Conservation (phyloP, 2,888 invertebrate genomes). For the Timema podura region DNA sequence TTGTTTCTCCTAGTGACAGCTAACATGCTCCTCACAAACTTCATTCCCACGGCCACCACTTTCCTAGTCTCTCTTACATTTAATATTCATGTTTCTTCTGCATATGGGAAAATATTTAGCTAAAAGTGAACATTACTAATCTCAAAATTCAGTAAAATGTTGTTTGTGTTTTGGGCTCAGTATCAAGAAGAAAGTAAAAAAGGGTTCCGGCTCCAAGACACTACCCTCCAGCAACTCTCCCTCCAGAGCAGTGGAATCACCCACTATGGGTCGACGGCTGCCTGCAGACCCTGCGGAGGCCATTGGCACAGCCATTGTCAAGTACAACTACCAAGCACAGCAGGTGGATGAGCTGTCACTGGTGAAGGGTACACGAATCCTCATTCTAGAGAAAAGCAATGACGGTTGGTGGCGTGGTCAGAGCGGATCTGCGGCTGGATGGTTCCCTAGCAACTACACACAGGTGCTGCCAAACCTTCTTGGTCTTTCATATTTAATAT, state of each 20-base stretch:
- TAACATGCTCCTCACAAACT: no score
- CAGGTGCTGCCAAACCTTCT: conserved; percentile 38
- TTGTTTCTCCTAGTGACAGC: no score
- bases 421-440: conserved; percentile 64
- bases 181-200: conserved; percentile 83
- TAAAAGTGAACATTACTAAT: no score
- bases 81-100: no score
- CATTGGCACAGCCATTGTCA: conserved; percentile 85
- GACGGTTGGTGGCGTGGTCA: conserved; percentile 99
- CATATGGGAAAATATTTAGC: no score
- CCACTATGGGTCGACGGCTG: conserved; percentile 65
- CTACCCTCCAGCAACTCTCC: conserved; percentile 70
- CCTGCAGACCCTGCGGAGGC: conserved; percentile 84
- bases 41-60: no score
- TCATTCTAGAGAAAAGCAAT: conserved; percentile 95
- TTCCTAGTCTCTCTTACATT: no score
- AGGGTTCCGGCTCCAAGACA: conserved; percentile 80
- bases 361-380: conserved; percentile 89
- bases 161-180: conserved; percentile 43
- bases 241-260: conserved; percentile 72
- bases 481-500: no score
- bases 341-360: conserved; percentile 94
- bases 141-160: no score
- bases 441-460: conserved; percentile 99
- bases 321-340: conserved; percentile 93